Evolutionary conservation across 1,140 invertebrate genomes (phyloP), one percentile per base, ranked within the genome.

Genomic region (Conus ventricosus): DNA sequence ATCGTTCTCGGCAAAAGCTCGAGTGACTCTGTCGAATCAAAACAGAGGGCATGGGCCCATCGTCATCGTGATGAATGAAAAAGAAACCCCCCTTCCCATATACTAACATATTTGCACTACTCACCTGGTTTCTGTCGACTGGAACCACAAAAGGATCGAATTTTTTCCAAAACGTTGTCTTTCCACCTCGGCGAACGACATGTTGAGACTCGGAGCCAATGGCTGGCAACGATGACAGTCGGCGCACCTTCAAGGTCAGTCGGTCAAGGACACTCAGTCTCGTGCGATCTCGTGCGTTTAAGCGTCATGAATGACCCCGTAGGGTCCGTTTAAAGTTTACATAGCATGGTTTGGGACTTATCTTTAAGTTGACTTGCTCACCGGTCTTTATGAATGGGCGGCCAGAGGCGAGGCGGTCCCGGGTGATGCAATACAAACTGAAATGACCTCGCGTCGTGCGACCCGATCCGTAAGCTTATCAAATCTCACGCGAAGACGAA

Each of bases 81-180:
- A 63, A 63, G 17, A 63, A 71, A 13, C 23, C 67, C 67, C 2
- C 67, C 15, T 60, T 60, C 57, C 57, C 57, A 60, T 15, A 60
- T 15, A 60, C 4, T 4, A 6, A 23, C 60, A 63, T 13, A 63
- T 71, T 7, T 23, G 20, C 11, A 71, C 15, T 20, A 71, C 67
- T 71, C 67, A 71, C 67, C 67, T 71, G 67, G 20, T 71, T 71
- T 71, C 67, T 71, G 67, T 71, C 67, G 17, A 71, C 67, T n/a
- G 11, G 67, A 20, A 71, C 23, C 17, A 71, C 67, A 71, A 23
- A 71, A 20, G 67, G 67, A n/a, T 71, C 67, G 67, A 71, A 71
- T 71, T 71, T 71, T 71, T 71, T 71, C 67, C 67, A 71, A 71
- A 71, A 20, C 67, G 67, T n/a, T 71, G 67, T 71, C 67, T 71